Evolutionary conservation across 1,140 invertebrate genomes (phyloP), one percentile per base, ranked within the genome.

Genomic region (Calliphora vicina): DNA sequence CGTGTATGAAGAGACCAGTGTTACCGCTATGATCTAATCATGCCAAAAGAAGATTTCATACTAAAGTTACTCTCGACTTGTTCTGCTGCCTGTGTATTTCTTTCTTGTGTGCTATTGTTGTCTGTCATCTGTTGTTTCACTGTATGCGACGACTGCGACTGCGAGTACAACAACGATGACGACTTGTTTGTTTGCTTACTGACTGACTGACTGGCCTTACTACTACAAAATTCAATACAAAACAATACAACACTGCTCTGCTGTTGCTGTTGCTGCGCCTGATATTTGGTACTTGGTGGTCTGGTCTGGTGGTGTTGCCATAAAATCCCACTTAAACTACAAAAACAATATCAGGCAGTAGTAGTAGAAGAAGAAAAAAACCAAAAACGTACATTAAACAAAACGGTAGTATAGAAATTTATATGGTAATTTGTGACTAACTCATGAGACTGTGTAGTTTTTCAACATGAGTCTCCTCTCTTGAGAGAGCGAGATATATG

Each of bases 21-120:
- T 43, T 72, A 83, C 76, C 82, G 82, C 35, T 72, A 42, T 50
- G 74, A 71, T 71, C 76, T 74, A 83, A 67, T 72, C 57, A 61
- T 61, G 61, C 82, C 82, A 83, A 83, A 83, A 83, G 82, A 83
- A 83, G 78, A 78, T 80, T 83, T 83, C 82, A 80, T 83, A 83
- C 82, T 83, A 74, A 83, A 83, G 73, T 71, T 26, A 83, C 9
- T 61, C 35, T 29, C 13, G 72, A 82, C 35, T 26, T 26, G 45
- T 81, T 81, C 80, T 35, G 27, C 50, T 57, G 27, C 12, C 15
- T 35, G 35, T 10, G n/a, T 35, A 10, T 35, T 35, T 35, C 35
- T 5, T 0, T 35, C 10, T 35, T 35, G 35, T 35, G 6, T 5
- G 6, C 35, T 35, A 10, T 35, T 35, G 35, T 35, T 35, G 35